Conservation (phyloP, 2,888 invertebrate genomes). For the Caenorhabditis macrosperma region DNA sequence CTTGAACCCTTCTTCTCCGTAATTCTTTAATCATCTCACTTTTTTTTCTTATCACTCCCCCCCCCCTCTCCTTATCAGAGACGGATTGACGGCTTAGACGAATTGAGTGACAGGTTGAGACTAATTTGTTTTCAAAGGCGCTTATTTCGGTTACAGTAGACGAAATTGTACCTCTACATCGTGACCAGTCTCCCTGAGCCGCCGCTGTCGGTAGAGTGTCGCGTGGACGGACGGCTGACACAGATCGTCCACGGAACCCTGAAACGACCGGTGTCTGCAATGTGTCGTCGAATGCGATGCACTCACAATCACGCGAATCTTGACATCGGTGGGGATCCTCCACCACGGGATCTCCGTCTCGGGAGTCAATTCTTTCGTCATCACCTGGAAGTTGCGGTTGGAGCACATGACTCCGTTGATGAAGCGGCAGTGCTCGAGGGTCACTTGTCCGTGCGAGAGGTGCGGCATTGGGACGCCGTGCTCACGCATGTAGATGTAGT, state of each 20-base stretch:
- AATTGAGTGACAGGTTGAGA: no score
- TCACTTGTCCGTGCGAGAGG: conserved; percentile 54
- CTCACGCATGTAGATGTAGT: conserved; percentile 46
- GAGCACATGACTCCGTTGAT: conserved; percentile 52
- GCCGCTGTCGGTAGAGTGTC: conserved; percentile 24
- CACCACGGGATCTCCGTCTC: conserved; percentile 51
- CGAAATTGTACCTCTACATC: conserved; percentile 61
- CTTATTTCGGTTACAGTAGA: neutral
- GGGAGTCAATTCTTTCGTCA: conserved; percentile 41
- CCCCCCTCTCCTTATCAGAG: neutral
- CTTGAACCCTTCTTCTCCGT: no score
- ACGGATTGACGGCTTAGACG: neutral
- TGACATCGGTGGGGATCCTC: conserved; percentile 51
- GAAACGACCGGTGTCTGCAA: neutral
- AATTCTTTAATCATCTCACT: no score
- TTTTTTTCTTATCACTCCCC: no score
- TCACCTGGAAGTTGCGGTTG: conserved; percentile 37
- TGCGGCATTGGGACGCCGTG: conserved; percentile 50
- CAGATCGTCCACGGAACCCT: conserved; percentile 63
- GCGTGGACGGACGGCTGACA: conserved; percentile 57
- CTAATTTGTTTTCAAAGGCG: neutral
- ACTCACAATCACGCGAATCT: conserved; percentile 60
- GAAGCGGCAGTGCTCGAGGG: conserved; percentile 48
- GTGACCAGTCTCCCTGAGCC: conserved; percentile 56
- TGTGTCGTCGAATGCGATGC: neutral